phyloP scores from a whole-genome alignment of 2,888 invertebrate genomes.

The Plagodis pulveraria region DNA sequence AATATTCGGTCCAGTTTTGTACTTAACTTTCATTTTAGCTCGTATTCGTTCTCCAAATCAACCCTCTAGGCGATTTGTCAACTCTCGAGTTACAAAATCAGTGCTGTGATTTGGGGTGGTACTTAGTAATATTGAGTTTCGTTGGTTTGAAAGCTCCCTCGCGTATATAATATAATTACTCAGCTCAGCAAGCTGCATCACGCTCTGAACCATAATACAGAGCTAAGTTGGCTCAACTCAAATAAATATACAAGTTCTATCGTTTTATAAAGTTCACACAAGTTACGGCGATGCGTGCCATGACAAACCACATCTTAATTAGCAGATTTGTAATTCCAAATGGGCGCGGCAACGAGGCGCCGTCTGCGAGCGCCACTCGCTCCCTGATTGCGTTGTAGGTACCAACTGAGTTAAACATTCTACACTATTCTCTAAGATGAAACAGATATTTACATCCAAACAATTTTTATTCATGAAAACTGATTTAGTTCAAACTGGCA shows the following conservation, averaged over 20 bases:
- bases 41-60: conserved; percentile 4
- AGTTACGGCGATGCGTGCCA: conserved; percentile 39
- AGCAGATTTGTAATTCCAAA: too few relatives aligned
- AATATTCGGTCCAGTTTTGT: conserved; percentile 21
- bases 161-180: too few relatives aligned
- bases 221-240: conserved; percentile 1
- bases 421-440: conserved; percentile 41
- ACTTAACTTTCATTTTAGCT: conserved; percentile 7
- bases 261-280: conserved; percentile 10
- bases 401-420: conserved; percentile 36
- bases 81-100: too few relatives aligned
- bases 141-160: too few relatives aligned
- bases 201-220: too few relatives aligned
- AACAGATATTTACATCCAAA: conserved; percentile 37
- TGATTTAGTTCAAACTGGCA: conserved; percentile 18
- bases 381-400: too few relatives aligned
- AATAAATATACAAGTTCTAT: conserved; percentile 4
- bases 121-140: too few relatives aligned
- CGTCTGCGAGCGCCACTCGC: too few relatives aligned
- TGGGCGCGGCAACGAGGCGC: too few relatives aligned
- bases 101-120: too few relatives aligned
- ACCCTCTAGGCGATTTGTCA: conserved; percentile 10
- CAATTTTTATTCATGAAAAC: conserved; percentile 45
- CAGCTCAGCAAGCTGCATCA: too few relatives aligned
- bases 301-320: conserved; percentile 45